These are phyloP conservation scores for Danio choprae DNA, from an alignment of 2,797 vertebrate species.

Conservation along the genomic window DNA sequence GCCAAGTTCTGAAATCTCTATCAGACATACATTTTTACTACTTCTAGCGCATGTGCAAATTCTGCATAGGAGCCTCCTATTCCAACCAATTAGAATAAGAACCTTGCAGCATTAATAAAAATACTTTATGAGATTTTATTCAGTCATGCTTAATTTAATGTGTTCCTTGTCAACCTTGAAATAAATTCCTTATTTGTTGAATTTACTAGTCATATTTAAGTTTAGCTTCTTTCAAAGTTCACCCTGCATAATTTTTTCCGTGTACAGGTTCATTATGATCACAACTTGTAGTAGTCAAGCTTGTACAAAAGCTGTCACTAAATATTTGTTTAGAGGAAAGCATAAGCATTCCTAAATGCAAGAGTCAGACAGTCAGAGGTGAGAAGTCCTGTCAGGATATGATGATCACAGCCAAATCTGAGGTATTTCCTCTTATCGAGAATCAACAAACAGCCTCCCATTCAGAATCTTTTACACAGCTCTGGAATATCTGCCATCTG, in stretches of 20 bases:
- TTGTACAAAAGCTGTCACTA: neutral
- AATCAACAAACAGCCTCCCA: constrained; percentile 51
- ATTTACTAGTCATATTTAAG: neutral
- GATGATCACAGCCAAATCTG: constrained; percentile 70
- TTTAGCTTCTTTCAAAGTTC: neutral
- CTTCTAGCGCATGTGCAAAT: too few species aligned
- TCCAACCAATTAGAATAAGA: too few species aligned
- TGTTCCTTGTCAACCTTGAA: neutral
- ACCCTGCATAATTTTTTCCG: neutral
- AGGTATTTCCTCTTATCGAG: constrained; percentile 78
- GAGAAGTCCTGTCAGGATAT: constrained; percentile 70
- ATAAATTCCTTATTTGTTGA: too few species aligned
- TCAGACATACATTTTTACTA: too few species aligned
- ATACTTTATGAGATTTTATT: too few species aligned
- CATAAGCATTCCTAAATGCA: constrained; percentile 11
- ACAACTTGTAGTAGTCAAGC: neutral
- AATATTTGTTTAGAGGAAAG: neutral
- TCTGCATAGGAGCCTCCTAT: too few species aligned
- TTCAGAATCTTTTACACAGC: constrained; percentile 16
- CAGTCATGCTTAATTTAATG: neutral
- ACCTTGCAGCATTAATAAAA: too few species aligned
- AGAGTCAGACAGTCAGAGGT: constrained; percentile 65
- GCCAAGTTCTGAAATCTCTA: too few species aligned
- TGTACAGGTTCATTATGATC: neutral
- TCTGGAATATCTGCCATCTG: constrained; percentile 13